Base-by-base conservation (phyloP, 2,113 vertebrate species). In the Tylochromis polylepis region DNA sequence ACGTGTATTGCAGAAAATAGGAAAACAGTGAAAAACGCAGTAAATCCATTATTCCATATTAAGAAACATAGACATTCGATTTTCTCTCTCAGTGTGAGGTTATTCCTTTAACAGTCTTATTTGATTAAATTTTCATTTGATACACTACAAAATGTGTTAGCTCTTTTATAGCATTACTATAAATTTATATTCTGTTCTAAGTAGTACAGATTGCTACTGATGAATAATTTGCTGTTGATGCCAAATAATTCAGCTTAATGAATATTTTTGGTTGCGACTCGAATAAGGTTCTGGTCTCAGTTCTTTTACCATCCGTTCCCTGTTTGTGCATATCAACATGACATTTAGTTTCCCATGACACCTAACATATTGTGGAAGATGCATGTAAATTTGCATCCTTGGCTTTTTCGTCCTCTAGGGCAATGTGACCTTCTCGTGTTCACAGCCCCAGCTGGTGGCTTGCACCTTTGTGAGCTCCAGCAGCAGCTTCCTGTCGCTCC, bases 391-490 rank as follows among this genome's bases (percentile, higher is more conserved):
- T 84, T 78, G 38, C 22, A 79, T 85, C 81, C 53, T 65, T 86
- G 57, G 55, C 43, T 65, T 46, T 87, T 43, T 82, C 2, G 11
- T 89, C 88, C 91, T 91, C 8, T 94, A 99, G 98, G 98, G 98
- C 49, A 99, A 99, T 1, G 98, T 99, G 94, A 99, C 98, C 75
- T 99, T 99, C 97, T 97, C 97, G 31, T 99, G 98, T 92, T 97
- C 97, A 0, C 97, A 97, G 92, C 96, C 97, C 88, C 98, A 97
- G 87, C 96, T 97, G 84, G 97, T 98, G 79, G 96, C 97, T 24
- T 97, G 98, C 95, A 99, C 98, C 72, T 99, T 99, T 83, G 86
- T 97, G 87, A 98, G 95, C 88, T 81, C 96, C 93, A 95, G 93
- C 85, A 95, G 90, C 93, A 98, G 98, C 95, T 99, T 97, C 92